phyloP scores from a whole-genome alignment of 2,888 invertebrate species.

The Andrena trimmerana region DNA sequence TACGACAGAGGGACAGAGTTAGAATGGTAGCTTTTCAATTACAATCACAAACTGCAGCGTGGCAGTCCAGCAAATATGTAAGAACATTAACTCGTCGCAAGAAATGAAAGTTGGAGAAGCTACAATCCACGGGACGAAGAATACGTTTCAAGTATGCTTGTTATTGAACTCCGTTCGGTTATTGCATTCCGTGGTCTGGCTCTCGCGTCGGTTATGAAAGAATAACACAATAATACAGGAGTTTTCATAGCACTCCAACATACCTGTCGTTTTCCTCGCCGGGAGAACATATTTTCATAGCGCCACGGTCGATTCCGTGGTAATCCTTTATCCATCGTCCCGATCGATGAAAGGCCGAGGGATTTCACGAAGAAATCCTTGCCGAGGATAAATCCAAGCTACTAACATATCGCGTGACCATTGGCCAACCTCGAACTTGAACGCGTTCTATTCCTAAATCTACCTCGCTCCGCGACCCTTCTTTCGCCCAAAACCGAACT shows the following conservation, averaged over 20 bases:
- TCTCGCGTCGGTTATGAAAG: conserved; percentile 50
- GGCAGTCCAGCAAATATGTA: background rate
- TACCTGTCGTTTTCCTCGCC: conserved; percentile 33
- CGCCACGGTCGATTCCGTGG: background rate
- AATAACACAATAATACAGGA: conserved; percentile 54
- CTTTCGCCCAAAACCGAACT: conserved; percentile 5
- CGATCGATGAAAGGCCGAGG: background rate
- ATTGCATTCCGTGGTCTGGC: conserved; percentile 37
- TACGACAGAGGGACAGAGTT: too few relatives aligned
- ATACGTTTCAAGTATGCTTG: conserved; percentile 19
- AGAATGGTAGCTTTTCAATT: background rate
- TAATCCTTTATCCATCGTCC: background rate
- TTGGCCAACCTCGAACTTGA: conserved; percentile 62
- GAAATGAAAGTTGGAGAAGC: conserved; percentile 1
- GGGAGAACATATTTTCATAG: conserved; percentile 16
- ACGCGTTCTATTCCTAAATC: conserved; percentile 69
- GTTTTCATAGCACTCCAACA: conserved; percentile 17
- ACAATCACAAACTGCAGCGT: background rate
- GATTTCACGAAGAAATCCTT: too few relatives aligned
- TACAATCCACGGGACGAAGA: background rate
- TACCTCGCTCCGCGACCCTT: conserved; percentile 1
- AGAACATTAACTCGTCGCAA: conserved; percentile 42
- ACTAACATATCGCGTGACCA: too few relatives aligned
- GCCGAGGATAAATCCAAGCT: too few relatives aligned
- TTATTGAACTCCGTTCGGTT: conserved; percentile 54